Percentiles rank a stretch among this genome's conserved stretches.
Conservation (phyloP, 2,797 vertebrate genomes). For the Cuculus canorus region DNA sequence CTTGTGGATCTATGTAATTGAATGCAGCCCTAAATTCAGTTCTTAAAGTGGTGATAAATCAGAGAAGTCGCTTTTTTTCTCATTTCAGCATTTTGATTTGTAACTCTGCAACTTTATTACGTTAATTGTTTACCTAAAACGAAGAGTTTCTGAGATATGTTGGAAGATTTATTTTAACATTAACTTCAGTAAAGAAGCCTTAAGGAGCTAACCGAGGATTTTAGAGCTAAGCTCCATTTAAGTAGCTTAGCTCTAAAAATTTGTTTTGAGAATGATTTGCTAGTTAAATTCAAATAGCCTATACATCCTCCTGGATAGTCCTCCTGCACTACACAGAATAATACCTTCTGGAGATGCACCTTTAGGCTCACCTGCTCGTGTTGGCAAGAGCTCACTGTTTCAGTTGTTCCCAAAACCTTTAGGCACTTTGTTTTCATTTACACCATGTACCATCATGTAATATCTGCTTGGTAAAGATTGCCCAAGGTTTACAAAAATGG, state of each 20-base stretch:
- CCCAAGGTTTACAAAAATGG: neutral
- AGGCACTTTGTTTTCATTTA: neutral
- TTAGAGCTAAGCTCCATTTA: slow-evolving; percentile 41
- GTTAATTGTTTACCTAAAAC: neutral
- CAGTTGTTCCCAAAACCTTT: neutral
- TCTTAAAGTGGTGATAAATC: neutral
- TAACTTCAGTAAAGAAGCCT: slow-evolving; percentile 15
- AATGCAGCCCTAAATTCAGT: neutral
- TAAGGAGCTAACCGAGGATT: slow-evolving; percentile 57
- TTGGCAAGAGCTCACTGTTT: neutral
- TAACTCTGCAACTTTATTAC: neutral
- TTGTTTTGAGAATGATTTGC: slow-evolving; percentile 8
- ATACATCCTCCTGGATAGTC: neutral
- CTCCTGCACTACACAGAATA: neutral
- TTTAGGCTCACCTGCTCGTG: neutral
- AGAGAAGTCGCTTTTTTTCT: neutral
- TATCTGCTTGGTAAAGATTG: neutral
- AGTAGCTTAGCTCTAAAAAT: slow-evolving; percentile 34
- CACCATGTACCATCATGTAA: neutral
- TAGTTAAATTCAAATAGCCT: neutral
- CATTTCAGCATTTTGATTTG: neutral
- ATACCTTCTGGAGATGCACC: neutral
- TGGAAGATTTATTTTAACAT: slow-evolving; percentile 41
- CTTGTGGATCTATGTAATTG: neutral
- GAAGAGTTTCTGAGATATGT: neutral